Conservation (phyloP, 2,113 vertebrate genomes). For the Aramus guarauna region DNA sequence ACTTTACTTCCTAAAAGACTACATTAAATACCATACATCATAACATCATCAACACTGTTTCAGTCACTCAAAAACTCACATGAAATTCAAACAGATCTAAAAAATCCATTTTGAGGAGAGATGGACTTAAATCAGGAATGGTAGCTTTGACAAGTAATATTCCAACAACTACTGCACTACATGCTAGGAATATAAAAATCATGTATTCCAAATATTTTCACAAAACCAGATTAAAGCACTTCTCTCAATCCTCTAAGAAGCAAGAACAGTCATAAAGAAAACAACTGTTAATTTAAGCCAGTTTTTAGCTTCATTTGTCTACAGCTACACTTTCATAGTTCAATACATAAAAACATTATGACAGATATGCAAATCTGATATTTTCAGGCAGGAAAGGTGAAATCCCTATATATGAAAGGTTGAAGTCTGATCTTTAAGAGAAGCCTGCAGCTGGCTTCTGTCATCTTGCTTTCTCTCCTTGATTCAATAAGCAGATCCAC, state of each 20-base stretch:
- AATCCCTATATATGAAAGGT: constrained; percentile 29
- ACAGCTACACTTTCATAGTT: not conserved
- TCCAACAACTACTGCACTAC: not conserved
- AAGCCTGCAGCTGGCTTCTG: constrained; percentile 13
- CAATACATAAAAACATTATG: constrained; percentile 16
- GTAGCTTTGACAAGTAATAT: not conserved
- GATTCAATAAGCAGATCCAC: not conserved
- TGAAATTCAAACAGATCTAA: not conserved
- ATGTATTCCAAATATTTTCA: not conserved
- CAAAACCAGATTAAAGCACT: not conserved
- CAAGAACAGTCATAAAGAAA: not conserved
- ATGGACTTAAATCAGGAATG: not conserved
- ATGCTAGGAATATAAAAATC: not conserved
- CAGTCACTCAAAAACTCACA: not conserved
- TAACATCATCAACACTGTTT: not conserved
- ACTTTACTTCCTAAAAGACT: not conserved
- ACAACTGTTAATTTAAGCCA: not conserved
- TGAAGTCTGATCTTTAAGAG: constrained; percentile 38
- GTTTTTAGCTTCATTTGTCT: constrained; percentile 6
- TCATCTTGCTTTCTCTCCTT: constrained; percentile 17
- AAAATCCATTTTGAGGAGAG: not conserved
- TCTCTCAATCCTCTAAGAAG: not conserved
- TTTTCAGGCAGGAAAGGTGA: constrained; percentile 50
- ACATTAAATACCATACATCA: not conserved
- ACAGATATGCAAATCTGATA: constrained; percentile 41